These are phyloP conservation scores for Seriola aureovittata DNA, from an alignment of 2,113 vertebrate genomes.

Conservation along the genomic window DNA sequence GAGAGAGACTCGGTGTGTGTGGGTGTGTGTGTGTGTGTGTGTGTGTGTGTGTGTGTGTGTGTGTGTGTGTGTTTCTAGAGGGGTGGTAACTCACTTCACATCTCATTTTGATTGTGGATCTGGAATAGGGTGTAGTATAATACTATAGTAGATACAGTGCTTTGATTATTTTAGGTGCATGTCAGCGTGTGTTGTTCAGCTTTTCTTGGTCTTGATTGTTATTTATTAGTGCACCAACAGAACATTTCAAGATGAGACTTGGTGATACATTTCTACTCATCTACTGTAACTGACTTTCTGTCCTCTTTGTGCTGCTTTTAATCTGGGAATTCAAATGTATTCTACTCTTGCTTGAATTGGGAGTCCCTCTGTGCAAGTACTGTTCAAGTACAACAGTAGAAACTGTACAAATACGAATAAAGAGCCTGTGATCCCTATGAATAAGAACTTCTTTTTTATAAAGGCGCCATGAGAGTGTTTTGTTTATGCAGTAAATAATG, in stretches of 20 bases:
- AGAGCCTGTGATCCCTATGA: neutral
- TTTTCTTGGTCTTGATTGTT: neutral
- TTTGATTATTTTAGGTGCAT: neutral
- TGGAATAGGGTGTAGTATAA: neutral
- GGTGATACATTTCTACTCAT: too few species aligned
- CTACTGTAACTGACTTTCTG: too few species aligned
- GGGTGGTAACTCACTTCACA: neutral
- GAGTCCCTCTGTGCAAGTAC: too few species aligned
- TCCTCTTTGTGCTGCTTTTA: neutral
- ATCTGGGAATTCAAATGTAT: neutral
- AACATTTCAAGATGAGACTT: too few species aligned
- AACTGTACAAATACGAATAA: too few species aligned
- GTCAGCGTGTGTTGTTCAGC: neutral
- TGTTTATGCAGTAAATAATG: neutral
- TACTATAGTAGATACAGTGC: neutral
- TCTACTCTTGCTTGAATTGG: too few species aligned
- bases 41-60: neutral
- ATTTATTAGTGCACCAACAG: neutral
- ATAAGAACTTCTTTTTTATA: neutral
- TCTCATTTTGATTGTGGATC: slow-evolving; percentile 3
- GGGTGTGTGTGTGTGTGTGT: neutral
- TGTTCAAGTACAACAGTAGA: too few species aligned
- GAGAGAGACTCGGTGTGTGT: slow-evolving; percentile 7
- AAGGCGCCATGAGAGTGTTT: neutral
- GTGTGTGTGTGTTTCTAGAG: slow-evolving; percentile 6